These are phyloP conservation scores for Dastarcus helophoroides DNA, from an alignment of 2,888 invertebrate genomes.

Conservation along the genomic window DNA sequence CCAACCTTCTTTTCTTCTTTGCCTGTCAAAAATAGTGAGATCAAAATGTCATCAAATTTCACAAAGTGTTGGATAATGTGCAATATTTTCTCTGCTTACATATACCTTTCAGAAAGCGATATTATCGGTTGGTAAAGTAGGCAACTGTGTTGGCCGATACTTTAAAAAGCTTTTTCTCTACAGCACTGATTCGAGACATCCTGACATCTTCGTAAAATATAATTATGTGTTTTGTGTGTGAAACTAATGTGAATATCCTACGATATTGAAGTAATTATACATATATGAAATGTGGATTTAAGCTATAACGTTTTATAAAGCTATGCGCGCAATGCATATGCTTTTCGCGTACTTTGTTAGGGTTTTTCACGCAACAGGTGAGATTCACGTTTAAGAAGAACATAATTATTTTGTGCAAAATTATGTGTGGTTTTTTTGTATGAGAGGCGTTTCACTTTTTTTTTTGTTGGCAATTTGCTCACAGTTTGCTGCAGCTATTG, in stretches of 20 bases:
- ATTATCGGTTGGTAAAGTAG: conserved; percentile 9
- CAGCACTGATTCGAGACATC: conserved; percentile 35
- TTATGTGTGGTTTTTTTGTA: background rate
- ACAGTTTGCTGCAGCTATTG: no score
- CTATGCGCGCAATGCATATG: conserved; percentile 40
- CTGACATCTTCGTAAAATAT: conserved; percentile 33
- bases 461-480: no score
- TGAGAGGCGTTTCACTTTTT: conserved; percentile 3
- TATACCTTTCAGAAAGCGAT: no score
- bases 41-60: no score
- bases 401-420: conserved; percentile 20
- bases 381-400: conserved; percentile 31
- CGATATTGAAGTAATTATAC: conserved; percentile 12
- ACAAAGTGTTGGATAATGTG: no score
- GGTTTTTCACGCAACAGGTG: conserved; percentile 34
- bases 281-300: conserved; percentile 14
- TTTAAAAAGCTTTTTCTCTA: conserved; percentile 35
- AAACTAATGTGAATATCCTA: conserved; percentile 28
- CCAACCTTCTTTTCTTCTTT: no score
- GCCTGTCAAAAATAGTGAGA: no score
- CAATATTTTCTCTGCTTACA: conserved; percentile 2
- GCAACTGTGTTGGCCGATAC: conserved; percentile 12
- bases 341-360: conserved; percentile 36
- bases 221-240: conserved; percentile 36
- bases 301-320: conserved; percentile 27